Percentiles rank a stretch among this genome's conserved stretches.
These are phyloP conservation scores for Monomorium pharaonis DNA, from an alignment of 1,140 invertebrate genomes.

Conservation along the genomic window DNA sequence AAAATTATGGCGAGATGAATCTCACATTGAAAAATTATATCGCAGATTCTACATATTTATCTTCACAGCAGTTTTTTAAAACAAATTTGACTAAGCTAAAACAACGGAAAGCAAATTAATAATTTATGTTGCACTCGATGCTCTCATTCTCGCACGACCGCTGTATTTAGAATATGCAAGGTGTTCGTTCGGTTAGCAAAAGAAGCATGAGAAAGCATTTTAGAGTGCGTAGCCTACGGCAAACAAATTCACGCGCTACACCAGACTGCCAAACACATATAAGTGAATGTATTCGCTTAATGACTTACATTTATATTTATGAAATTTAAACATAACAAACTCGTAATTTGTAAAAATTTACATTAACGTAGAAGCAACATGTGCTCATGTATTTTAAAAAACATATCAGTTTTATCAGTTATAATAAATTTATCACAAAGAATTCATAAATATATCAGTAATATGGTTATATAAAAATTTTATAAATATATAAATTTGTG, in stretches of 20 bases:
- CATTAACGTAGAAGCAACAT: background rate
- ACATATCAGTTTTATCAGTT: background rate
- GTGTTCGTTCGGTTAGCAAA: conserved; percentile 49
- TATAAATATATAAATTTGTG: background rate
- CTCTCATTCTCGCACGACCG: conserved; percentile 58
- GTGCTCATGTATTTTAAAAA: background rate
- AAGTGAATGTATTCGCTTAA: conserved; percentile 11
- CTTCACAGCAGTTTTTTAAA: conserved; percentile 66
- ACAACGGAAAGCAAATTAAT: conserved; percentile 71
- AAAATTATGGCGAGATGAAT: background rate
- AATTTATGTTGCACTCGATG: conserved; percentile 70
- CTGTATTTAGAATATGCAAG: conserved; percentile 63
- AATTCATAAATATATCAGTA: background rate
- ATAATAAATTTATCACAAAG: background rate
- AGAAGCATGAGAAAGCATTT: conserved; percentile 33
- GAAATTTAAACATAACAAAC: conserved; percentile 6
- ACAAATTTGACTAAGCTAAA: conserved; percentile 76
- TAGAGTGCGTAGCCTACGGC: conserved; percentile 28
- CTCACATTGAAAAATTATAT: background rate
- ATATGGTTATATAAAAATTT: background rate
- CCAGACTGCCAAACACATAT: conserved; percentile 38
- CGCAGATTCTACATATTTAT: background rate
- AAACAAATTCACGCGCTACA: conserved; percentile 37
- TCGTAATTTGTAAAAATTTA: conserved; percentile 5
- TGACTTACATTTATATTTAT: background rate